A percentile compares a stretch with the other conserved stretches of the same genome.
These are phyloP conservation scores for Diaphora mendica DNA, from an alignment of 2,888 invertebrate genomes.

Conservation along the genomic window DNA sequence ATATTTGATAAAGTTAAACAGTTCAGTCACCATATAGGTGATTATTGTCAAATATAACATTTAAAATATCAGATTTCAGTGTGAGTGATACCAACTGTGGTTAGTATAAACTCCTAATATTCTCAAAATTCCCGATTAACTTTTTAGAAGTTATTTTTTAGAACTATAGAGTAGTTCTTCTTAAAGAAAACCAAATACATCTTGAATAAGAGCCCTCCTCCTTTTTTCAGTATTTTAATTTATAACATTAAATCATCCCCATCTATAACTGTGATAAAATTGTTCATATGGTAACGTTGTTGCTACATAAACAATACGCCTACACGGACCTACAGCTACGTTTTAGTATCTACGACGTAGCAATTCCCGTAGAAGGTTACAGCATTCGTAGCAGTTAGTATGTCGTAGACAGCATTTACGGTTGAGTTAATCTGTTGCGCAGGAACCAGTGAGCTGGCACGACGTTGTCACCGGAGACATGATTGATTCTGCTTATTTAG, in stretches of 20 bases:
- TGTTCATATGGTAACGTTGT: neutral
- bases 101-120: neutral
- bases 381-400: conserved; percentile 56
- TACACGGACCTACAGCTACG: conserved; percentile 10
- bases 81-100: neutral
- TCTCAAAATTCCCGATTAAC: neutral
- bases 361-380: conserved; percentile 49
- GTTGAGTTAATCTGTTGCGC: conserved; percentile 31
- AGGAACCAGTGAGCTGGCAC: conserved; percentile 33
- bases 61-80: neutral
- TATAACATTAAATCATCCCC: neutral
- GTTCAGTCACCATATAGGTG: neutral
- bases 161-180: neutral
- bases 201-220: neutral
- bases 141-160: too few species aligned
- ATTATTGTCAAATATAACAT: neutral
- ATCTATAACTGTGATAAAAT: neutral
- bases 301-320: neutral
- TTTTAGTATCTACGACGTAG: conserved; percentile 44
- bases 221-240: neutral
- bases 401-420: conserved; percentile 51
- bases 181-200: neutral
- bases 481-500: conserved; percentile 31
- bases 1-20: neutral
- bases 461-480: conserved; percentile 20